phyloP scores from a whole-genome alignment of 2,888 invertebrate species.

The Rhagium mordax region DNA sequence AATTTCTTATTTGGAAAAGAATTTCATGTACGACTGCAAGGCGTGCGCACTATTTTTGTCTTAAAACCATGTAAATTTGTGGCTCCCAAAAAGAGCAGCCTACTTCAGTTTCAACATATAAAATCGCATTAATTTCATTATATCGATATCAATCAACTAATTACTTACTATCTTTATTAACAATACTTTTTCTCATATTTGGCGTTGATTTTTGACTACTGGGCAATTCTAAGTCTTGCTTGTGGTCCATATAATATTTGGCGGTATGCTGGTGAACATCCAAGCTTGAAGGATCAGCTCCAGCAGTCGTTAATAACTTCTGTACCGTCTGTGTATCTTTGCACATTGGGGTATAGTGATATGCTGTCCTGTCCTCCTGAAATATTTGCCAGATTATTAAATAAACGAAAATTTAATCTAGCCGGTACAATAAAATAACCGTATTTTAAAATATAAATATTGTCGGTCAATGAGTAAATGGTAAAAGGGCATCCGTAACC shows the following conservation, averaged over 20 bases:
- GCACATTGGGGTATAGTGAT: constrained; percentile 79
- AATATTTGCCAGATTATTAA: constrained; percentile 30
- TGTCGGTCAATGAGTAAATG: too few species aligned
- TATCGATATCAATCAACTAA: background rate
- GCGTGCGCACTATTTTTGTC: too few species aligned
- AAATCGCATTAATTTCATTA: too few species aligned
- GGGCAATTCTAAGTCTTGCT: constrained; percentile 73
- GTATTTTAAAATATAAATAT: too few species aligned
- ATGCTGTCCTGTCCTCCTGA: constrained; percentile 79
- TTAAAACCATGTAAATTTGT: too few species aligned
- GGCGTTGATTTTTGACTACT: constrained; percentile 62
- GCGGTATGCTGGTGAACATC: constrained; percentile 75
- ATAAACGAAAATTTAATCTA: background rate
- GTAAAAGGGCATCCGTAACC: too few species aligned
- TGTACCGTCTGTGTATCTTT: constrained; percentile 75
- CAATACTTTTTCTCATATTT: constrained; percentile 59
- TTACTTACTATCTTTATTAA: constrained; percentile 62
- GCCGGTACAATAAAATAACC: too few species aligned
- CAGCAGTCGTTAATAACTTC: constrained; percentile 75
- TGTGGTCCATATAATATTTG: constrained; percentile 74
- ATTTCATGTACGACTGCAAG: too few species aligned
- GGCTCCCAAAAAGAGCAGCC: too few species aligned
- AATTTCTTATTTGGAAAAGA: too few species aligned
- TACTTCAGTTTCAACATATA: too few species aligned
- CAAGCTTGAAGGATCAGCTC: constrained; percentile 75